Evolutionary conservation across 2,113 vertebrate genomes (phyloP).

Genomic region (Mirounga angustirostris): DNA sequence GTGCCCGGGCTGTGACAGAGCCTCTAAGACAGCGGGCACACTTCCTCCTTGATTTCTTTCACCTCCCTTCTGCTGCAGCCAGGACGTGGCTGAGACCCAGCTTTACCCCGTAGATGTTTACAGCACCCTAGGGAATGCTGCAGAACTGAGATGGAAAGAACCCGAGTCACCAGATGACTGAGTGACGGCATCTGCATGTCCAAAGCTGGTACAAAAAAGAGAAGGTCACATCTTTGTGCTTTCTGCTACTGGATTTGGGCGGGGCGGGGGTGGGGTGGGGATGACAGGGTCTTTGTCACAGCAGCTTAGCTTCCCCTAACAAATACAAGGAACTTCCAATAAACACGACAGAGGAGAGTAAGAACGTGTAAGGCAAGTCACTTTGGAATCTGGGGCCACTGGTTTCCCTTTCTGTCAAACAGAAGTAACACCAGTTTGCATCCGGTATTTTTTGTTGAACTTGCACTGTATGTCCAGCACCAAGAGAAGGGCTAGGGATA

Average conservation of each 20-base stretch:
- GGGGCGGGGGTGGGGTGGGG: neutral
- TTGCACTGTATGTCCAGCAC: neutral
- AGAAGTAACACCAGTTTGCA: neutral
- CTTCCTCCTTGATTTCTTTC: neutral
- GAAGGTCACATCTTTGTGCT: neutral
- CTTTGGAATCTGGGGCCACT: neutral
- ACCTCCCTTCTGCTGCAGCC: neutral
- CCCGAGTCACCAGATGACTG: rapidly evolving
- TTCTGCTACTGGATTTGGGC: neutral
- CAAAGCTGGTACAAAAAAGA: neutral
- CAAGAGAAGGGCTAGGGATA: neutral
- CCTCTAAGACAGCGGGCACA: neutral
- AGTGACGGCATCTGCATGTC: neutral
- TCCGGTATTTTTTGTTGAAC: neutral
- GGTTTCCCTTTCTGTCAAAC: neutral
- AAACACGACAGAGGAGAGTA: neutral
- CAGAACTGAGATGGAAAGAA: neutral
- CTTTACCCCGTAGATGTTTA: neutral
- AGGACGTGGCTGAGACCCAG: neutral
- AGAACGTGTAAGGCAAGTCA: neutral
- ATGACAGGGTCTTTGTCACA: neutral
- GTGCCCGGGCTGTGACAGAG: neutral
- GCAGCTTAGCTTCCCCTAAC: neutral
- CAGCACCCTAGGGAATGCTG: no score
- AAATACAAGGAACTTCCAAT: neutral